These are phyloP conservation scores for Holacanthus passer DNA, from an alignment of 2,113 vertebrate genomes.

Conservation along the genomic window DNA sequence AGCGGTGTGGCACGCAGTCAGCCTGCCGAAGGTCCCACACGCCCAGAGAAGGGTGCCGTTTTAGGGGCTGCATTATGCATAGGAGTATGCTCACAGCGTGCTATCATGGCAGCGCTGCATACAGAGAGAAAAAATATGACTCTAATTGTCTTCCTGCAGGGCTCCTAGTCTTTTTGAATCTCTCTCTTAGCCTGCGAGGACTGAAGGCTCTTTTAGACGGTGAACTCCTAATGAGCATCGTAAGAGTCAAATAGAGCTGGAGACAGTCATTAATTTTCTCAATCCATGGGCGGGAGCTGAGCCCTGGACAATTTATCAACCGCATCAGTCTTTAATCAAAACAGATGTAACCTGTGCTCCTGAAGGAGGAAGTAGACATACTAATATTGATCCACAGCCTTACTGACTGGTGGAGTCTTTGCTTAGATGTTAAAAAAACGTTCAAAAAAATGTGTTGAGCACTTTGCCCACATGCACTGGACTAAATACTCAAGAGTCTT, in stretches of 20 bases:
- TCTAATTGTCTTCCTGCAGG: constrained; percentile 61
- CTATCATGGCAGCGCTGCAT: constrained; percentile 50
- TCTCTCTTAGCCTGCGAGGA: neutral
- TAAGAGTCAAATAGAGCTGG: constrained; percentile 18
- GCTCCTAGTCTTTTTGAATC: constrained; percentile 35
- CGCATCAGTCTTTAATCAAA: constrained; percentile 39
- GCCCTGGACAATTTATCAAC: constrained; percentile 45
- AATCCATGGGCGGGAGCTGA: neutral
- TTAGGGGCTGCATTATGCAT: constrained; percentile 46
- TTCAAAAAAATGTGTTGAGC: neutral
- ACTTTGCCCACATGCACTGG: neutral
- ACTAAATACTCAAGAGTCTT: neutral
- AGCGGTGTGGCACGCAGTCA: constrained; percentile 32
- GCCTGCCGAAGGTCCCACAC: neutral
- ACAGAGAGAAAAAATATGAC: constrained; percentile 36
- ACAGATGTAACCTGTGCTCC: constrained; percentile 25
- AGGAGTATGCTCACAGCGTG: constrained; percentile 14
- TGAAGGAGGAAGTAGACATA: constrained; percentile 12
- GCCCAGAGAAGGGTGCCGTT: constrained; percentile 7
- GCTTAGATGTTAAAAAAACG: neutral
- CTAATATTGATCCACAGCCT: neutral
- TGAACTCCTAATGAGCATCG: constrained; percentile 14
- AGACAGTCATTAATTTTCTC: constrained; percentile 41
- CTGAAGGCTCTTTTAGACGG: constrained; percentile 1
- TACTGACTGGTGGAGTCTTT: neutral